phyloP scores from a whole-genome alignment of 2,113 vertebrate species.

The Perca flavescens region DNA sequence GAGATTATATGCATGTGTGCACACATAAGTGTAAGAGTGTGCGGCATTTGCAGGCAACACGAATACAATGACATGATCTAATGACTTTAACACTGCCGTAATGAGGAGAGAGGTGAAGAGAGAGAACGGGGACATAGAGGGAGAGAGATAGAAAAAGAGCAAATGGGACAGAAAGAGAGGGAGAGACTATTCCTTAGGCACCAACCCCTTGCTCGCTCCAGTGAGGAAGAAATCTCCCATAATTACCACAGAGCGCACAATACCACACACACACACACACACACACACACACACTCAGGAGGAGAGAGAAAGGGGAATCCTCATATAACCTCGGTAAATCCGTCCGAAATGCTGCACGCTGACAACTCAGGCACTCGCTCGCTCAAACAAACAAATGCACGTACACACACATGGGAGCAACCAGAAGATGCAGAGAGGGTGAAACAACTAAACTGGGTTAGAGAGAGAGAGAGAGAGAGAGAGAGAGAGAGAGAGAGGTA shows the following conservation, averaged over 20 bases:
- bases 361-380: slow-evolving; percentile 37
- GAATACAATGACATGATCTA: slow-evolving; percentile 36
- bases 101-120: background rate
- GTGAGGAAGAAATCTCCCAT: slow-evolving; percentile 68
- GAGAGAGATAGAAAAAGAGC: background rate
- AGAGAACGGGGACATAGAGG: background rate
- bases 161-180: background rate
- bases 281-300: slow-evolving; percentile 25
- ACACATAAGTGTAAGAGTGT: background rate
- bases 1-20: background rate
- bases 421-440: slow-evolving; percentile 36
- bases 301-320: slow-evolving; percentile 47
- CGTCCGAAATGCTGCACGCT: slow-evolving; percentile 56
- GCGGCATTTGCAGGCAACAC: background rate
- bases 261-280: slow-evolving; percentile 50
- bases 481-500: background rate
- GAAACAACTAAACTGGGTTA: slow-evolving; percentile 27
- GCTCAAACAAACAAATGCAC: background rate
- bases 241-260: slow-evolving; percentile 65
- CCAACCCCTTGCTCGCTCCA: slow-evolving; percentile 53
- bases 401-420: slow-evolving; percentile 25
- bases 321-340: slow-evolving; percentile 64
- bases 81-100: slow-evolving; percentile 17
- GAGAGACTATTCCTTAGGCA: slow-evolving; percentile 44
- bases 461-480: slow-evolving; percentile 5